Percentiles rank a stretch among this genome's conserved stretches.
Conservation (phyloP, 2,888 invertebrate genomes). For the Belgica antarctica region DNA sequence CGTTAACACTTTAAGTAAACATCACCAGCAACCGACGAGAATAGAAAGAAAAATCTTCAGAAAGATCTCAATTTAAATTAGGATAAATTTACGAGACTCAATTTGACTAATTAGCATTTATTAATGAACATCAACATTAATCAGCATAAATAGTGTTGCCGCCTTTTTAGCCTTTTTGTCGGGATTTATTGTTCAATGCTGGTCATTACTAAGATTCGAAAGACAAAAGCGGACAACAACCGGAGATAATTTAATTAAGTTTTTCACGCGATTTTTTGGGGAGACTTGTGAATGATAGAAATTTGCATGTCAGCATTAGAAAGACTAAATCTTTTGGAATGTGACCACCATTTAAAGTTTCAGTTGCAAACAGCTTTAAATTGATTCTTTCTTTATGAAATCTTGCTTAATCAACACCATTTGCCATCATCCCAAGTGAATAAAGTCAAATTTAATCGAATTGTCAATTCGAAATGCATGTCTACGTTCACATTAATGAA, state of each 20-base stretch:
- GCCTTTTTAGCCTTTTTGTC: neutral
- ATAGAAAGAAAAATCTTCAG: neutral
- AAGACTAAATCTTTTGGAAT: too few species aligned
- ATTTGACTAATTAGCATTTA: slow-evolving; percentile 42
- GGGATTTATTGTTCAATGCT: neutral
- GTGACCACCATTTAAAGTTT: too few species aligned
- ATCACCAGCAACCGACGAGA: neutral
- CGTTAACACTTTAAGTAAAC: slow-evolving; percentile 11
- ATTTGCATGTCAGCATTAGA: too few species aligned
- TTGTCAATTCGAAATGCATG: neutral
- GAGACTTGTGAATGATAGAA: too few species aligned
- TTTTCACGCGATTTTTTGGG: too few species aligned
- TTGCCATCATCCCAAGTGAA: neutral
- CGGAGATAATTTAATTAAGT: too few species aligned
- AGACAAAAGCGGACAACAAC: too few species aligned
- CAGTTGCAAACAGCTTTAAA: too few species aligned
- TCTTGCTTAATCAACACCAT: neutral
- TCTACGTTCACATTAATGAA: slow-evolving; percentile 6
- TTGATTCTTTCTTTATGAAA: too few species aligned
- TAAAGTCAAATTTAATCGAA: neutral
- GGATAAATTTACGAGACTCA: slow-evolving; percentile 2
- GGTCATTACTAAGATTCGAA: too few species aligned
- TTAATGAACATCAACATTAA: slow-evolving; percentile 36
- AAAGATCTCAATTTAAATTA: neutral
- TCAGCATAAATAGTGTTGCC: slow-evolving; percentile 30